Conservation (phyloP, 2,888 invertebrate species). For the Bimastos eiseni region DNA sequence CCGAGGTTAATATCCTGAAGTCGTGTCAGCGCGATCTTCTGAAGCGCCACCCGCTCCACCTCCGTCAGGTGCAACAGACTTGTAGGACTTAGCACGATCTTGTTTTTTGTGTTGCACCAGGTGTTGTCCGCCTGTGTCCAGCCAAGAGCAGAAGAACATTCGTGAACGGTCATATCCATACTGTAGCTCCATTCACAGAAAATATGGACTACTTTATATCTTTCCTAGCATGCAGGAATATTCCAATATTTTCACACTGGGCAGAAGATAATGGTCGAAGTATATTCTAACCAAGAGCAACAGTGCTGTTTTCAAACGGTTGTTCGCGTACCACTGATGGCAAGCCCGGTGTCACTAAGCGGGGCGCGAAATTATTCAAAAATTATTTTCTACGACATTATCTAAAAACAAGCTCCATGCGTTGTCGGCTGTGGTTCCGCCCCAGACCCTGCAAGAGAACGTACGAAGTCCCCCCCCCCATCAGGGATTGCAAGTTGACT, state of each 20-base stretch:
- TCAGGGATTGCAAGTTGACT: too few species aligned
- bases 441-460: too few species aligned
- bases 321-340: too few species aligned
- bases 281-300: too few species aligned
- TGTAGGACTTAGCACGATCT: conserved; percentile 65
- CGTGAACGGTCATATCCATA: neutral
- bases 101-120: conserved; percentile 55
- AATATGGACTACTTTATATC: neutral
- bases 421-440: too few species aligned
- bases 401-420: too few species aligned
- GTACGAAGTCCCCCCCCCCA: too few species aligned
- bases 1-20: conserved; percentile 84
- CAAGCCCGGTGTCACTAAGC: too few species aligned
- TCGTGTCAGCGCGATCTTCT: conserved; percentile 82
- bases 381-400: too few species aligned
- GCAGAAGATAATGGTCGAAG: too few species aligned
- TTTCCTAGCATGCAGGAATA: neutral
- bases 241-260: neutral
- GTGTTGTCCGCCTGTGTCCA: conserved; percentile 53
- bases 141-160: neutral
- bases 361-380: too few species aligned
- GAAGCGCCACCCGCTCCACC: conserved; percentile 77
- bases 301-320: too few species aligned
- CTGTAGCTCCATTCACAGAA: neutral
- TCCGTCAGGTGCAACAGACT: conserved; percentile 76